These are phyloP conservation scores for Mylabris phalerata DNA, from an alignment of 1,140 invertebrate genomes.

Conservation along the genomic window DNA sequence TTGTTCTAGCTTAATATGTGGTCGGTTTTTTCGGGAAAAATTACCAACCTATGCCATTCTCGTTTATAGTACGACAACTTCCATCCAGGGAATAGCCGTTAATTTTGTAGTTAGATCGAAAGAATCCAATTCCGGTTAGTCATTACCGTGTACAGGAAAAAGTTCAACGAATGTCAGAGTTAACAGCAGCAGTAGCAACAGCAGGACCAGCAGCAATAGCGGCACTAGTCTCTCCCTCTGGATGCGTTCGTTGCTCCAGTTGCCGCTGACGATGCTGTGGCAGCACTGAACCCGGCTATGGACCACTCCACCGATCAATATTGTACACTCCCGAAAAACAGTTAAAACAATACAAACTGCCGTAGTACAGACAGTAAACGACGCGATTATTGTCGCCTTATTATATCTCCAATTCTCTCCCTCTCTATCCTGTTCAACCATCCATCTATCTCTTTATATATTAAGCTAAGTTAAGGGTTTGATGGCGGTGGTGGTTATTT, in stretches of 20 bases:
- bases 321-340: constrained; percentile 21
- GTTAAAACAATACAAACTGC: constrained; percentile 17
- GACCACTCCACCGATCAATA: constrained; percentile 19
- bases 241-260: constrained; percentile 2
- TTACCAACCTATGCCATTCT: not conserved
- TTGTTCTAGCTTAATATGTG: no score
- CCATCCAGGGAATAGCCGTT: not conserved
- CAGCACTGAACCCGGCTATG: constrained; percentile 19
- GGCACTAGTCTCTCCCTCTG: no score
- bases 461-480: constrained; percentile 11
- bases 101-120: constrained; percentile 9
- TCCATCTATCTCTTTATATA: constrained; percentile 7
- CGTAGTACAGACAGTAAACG: constrained; percentile 14
- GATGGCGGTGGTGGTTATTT: constrained; percentile 15
- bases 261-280: constrained; percentile 22
- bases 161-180: not conserved
- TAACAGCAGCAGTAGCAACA: not conserved
- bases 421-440: not conserved
- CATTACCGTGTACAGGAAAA: constrained; percentile 4
- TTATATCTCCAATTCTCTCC: not conserved
- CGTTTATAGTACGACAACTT: not conserved
- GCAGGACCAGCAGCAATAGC: no score
- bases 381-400: constrained; percentile 15
- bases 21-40: not conserved
- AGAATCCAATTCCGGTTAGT: constrained; percentile 6